These are phyloP conservation scores for Caenorhabditis brenneri DNA, from an alignment of 1,140 invertebrate genomes.

Conservation along the genomic window DNA sequence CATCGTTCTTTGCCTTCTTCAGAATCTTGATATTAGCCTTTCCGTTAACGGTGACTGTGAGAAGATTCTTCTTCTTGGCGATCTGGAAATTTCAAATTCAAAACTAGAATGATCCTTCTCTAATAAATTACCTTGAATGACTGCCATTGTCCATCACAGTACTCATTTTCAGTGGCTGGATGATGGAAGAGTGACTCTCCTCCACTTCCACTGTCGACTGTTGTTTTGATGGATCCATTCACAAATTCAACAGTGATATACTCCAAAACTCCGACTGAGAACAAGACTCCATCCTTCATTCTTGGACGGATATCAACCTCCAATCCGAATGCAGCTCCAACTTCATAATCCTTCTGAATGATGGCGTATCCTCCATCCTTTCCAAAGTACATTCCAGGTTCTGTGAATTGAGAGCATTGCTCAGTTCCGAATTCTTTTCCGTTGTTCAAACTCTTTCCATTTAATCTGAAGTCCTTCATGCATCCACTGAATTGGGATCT, in stretches of 20 bases:
- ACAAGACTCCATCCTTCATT: slow-evolving; percentile 80
- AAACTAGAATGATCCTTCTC: background rate
- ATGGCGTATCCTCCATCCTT: slow-evolving; percentile 78
- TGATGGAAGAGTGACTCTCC: slow-evolving; percentile 80
- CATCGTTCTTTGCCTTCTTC: slow-evolving; percentile 78
- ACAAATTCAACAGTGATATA: slow-evolving; percentile 86
- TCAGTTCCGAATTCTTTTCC: slow-evolving; percentile 75
- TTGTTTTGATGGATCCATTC: slow-evolving; percentile 77
- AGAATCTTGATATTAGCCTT: slow-evolving; percentile 77
- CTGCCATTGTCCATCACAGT: slow-evolving; percentile 94
- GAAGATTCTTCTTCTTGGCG: slow-evolving; percentile 82
- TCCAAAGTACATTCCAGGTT: slow-evolving; percentile 87
- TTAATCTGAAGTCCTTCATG: slow-evolving; percentile 80
- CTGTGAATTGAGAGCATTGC: slow-evolving; percentile 82
- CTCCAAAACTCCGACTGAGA: slow-evolving; percentile 80
- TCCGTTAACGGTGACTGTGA: slow-evolving; percentile 82
- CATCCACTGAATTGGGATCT: slow-evolving; percentile 84
- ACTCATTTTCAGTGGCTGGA: slow-evolving; percentile 77
- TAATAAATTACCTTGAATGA: slow-evolving; percentile 79
- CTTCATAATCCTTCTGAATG: slow-evolving; percentile 73
- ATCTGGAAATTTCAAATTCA: slow-evolving; percentile 75
- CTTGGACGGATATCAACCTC: slow-evolving; percentile 87
- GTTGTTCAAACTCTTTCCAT: slow-evolving; percentile 76
- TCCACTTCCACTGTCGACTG: slow-evolving; percentile 84
- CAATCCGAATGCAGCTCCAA: slow-evolving; percentile 76